Conservation (phyloP, 2,797 vertebrate genomes). For the Brotula barbata region DNA sequence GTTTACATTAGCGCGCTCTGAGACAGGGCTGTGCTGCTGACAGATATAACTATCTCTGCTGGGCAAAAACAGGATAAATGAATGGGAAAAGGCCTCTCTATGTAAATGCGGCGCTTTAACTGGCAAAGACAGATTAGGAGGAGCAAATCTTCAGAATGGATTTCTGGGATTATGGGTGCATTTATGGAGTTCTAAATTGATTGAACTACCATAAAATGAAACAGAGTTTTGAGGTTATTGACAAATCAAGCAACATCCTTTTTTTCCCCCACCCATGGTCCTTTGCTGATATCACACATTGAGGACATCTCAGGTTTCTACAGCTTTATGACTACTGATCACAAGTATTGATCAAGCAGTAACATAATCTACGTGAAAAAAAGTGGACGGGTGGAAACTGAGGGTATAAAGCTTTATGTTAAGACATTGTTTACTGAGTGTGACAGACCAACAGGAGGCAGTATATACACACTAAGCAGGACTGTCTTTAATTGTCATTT, state of each 20-base stretch:
- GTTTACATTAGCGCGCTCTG: slow-evolving; percentile 34
- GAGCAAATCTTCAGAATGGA: neutral
- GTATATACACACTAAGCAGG: slow-evolving; percentile 35
- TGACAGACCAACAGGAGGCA: slow-evolving; percentile 66
- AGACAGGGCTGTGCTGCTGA: slow-evolving; percentile 33
- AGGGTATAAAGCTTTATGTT: slow-evolving; percentile 1
- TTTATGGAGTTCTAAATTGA: slow-evolving; percentile 12
- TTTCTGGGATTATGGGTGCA: slow-evolving; percentile 14
- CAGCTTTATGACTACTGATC: slow-evolving; percentile 7
- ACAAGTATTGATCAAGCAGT: slow-evolving; percentile 29
- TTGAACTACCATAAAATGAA: slow-evolving; percentile 2
- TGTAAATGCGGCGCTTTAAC: slow-evolving; percentile 13
- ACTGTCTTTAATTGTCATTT: no score
- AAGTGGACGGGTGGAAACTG: slow-evolving; percentile 3
- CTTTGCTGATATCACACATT: slow-evolving; percentile 25
- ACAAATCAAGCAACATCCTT: slow-evolving; percentile 38
- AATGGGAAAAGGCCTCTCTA: neutral
- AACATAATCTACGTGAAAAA: slow-evolving; percentile 27
- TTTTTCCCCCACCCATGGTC: no score
- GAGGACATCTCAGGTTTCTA: slow-evolving; percentile 20
- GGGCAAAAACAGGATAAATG: slow-evolving; percentile 10
- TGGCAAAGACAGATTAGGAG: slow-evolving; percentile 25
- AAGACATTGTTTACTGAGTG: neutral
- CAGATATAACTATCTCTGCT: slow-evolving; percentile 33
- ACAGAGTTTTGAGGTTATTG: slow-evolving; percentile 41